These are phyloP conservation scores for Branchinecta lindahli DNA, from an alignment of 1,140 invertebrate species.

Conservation along the genomic window DNA sequence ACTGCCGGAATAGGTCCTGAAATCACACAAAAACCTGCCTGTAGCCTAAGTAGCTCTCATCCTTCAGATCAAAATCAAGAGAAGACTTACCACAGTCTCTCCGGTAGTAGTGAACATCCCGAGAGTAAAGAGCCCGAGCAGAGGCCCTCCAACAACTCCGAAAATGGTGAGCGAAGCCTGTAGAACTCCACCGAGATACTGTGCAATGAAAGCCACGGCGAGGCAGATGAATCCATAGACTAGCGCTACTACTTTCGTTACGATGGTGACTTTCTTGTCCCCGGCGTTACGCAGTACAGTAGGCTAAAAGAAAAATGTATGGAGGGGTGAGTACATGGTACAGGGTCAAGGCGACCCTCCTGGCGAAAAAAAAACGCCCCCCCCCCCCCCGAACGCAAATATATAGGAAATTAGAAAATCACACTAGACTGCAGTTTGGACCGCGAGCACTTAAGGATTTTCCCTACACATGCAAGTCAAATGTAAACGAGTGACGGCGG, in stretches of 20 bases:
- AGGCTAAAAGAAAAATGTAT: constrained; percentile 12
- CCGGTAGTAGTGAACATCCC: constrained; percentile 51
- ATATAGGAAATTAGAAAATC: too few species aligned
- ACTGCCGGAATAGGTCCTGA: too few species aligned
- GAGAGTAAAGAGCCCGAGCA: constrained; percentile 58
- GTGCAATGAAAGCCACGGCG: constrained; percentile 52
- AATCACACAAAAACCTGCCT: too few species aligned
- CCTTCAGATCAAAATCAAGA: neutral
- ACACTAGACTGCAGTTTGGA: too few species aligned
- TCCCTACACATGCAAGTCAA: too few species aligned
- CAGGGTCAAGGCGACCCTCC: too few species aligned
- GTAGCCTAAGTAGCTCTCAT: too few species aligned
- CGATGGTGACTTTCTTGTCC: constrained; percentile 16
- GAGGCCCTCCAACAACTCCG: constrained; percentile 59
- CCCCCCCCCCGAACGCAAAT: too few species aligned
- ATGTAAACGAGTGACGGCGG: too few species aligned
- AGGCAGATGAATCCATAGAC: constrained; percentile 50
- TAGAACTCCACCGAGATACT: constrained; percentile 51
- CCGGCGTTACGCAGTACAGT: constrained; percentile 13
- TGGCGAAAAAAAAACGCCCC: too few species aligned
- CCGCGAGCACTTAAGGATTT: too few species aligned
- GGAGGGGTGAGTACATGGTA: neutral
- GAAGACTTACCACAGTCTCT: constrained; percentile 37
- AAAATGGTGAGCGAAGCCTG: constrained; percentile 59
- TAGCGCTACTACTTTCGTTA: constrained; percentile 44